phyloP scores from a whole-genome alignment of 2,113 vertebrate species.

The Python bivittatus region DNA sequence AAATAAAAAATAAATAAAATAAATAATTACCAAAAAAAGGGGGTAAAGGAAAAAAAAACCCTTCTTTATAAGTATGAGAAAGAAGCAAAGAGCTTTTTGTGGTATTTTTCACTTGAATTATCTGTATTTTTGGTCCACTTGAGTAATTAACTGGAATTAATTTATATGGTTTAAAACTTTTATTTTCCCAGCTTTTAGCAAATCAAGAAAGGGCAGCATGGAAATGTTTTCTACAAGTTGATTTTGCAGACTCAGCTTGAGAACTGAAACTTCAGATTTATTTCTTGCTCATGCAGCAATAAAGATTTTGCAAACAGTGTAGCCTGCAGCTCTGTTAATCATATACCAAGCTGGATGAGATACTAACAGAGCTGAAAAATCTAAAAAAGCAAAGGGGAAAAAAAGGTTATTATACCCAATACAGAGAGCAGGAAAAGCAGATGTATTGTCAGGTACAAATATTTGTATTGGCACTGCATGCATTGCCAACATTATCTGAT shows the following conservation, averaged over 20 bases:
- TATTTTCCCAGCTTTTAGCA: slow-evolving; percentile 33
- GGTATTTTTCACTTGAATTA: not conserved
- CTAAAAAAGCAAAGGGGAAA: not conserved
- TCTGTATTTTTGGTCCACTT: not conserved
- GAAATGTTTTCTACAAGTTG: slow-evolving; percentile 30
- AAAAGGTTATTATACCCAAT: not conserved
- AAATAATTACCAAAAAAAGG: not conserved
- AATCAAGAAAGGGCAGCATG: slow-evolving; percentile 14
- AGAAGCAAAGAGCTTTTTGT: not conserved
- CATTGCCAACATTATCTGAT: not conserved
- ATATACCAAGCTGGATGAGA: slow-evolving; percentile 50
- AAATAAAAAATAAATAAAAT: too few species aligned
- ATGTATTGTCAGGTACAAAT: not conserved
- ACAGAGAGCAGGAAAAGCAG: slow-evolving; percentile 2
- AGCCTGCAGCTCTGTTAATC: slow-evolving; percentile 40
- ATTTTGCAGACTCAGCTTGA: slow-evolving; percentile 45
- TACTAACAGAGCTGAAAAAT: slow-evolving; percentile 42
- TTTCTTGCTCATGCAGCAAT: slow-evolving; percentile 34
- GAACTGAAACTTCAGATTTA: slow-evolving; percentile 54
- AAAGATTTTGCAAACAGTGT: slow-evolving; percentile 54
- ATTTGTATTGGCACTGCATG: not conserved
- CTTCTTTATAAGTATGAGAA: slow-evolving; percentile 4
- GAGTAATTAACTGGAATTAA: slow-evolving; percentile 10
- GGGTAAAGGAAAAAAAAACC: not conserved
- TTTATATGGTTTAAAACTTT: not conserved